Percentiles rank a stretch among this genome's conserved stretches.
Evolutionary conservation across 2,113 vertebrate species (phyloP).

Genomic region (Myrmecobius fasciatus): DNA sequence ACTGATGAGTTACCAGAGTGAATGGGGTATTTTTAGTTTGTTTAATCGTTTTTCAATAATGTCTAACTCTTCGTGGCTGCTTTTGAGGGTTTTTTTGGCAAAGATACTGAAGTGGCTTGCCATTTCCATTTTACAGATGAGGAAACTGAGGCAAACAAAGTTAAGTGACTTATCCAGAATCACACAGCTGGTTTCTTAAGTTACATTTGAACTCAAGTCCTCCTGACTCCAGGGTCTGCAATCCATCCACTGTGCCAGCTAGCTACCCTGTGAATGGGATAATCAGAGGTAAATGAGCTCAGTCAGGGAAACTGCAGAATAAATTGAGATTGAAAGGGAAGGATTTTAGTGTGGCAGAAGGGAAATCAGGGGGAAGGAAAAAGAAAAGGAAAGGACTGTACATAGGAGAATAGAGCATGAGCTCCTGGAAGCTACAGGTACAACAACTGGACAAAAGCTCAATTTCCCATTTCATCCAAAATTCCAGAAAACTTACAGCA

Average conservation of each 20-base stretch:
- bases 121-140: neutral
- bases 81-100: neutral
- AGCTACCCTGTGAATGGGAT: neutral
- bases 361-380: neutral
- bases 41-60: neutral
- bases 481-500: neutral
- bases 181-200: neutral
- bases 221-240: neutral
- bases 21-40: neutral
- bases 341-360: neutral
- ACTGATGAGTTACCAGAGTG: neutral
- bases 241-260: neutral
- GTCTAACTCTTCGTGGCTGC: neutral
- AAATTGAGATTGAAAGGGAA: neutral
- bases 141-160: neutral
- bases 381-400: neutral
- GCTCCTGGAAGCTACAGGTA: neutral
- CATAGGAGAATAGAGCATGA: neutral
- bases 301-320: neutral
- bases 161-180: neutral
- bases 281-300: neutral
- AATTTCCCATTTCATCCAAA: conserved; percentile 30
- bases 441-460: neutral
- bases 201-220: neutral
- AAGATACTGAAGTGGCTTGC: neutral